A percentile compares a stretch with the other conserved stretches of the same genome.
Conservation (phyloP, 1,140 invertebrate genomes). For the Phocides pigmalion region DNA sequence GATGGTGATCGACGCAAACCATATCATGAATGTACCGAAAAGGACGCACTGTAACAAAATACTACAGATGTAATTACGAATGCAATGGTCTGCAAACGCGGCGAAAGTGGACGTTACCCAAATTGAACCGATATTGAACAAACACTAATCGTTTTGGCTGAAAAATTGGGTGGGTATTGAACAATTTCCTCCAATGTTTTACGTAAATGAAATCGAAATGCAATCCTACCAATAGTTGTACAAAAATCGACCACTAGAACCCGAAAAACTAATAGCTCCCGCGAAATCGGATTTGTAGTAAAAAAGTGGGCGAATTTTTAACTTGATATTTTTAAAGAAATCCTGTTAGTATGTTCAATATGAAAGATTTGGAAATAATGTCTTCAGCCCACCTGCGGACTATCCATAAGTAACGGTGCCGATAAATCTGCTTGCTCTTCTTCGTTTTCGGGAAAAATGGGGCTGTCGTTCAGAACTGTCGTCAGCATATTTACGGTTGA, state of each 20-base stretch:
- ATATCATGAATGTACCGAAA: conserved; percentile 96
- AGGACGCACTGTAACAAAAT: conserved; percentile 90
- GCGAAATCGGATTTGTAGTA: not conserved
- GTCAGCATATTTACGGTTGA: conserved; percentile 96
- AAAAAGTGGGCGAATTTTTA: not conserved
- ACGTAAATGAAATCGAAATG: conserved; percentile 25
- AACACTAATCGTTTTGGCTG: conserved; percentile 22
- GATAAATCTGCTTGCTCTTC: conserved; percentile 88
- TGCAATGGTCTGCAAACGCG: conserved; percentile 9
- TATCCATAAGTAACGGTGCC: conserved; percentile 90
- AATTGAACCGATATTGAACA: conserved; percentile 31
- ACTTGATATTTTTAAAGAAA: not conserved
- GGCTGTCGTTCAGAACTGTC: conserved; percentile 94
- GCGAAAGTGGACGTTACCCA: conserved; percentile 16
- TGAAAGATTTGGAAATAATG: conserved; percentile 6
- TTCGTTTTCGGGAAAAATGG: conserved; percentile 92
- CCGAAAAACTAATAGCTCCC: not conserved
- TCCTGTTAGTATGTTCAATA: not conserved
- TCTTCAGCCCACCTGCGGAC: conserved; percentile 84
- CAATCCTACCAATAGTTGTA: not conserved
- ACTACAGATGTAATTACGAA: conserved; percentile 23
- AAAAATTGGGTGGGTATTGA: conserved; percentile 25
- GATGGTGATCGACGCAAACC: conserved; percentile 95
- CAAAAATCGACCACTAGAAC: conserved; percentile 2
- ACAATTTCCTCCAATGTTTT: conserved; percentile 20